phyloP scores from a whole-genome alignment of 2,113 vertebrate genomes.

The Chrysochloris asiatica region DNA sequence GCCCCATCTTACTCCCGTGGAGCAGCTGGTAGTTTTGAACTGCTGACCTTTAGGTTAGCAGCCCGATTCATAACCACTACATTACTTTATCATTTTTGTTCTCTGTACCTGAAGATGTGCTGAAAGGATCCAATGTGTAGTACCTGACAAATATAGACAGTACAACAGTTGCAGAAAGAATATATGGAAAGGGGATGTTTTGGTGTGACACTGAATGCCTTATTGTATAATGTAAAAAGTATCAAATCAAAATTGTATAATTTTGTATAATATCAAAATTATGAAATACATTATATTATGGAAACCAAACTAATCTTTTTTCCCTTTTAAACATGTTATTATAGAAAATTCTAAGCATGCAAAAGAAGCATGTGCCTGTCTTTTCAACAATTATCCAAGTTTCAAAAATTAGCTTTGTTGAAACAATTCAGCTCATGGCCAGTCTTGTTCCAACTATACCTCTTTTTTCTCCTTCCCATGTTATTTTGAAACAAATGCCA shows the following conservation, averaged over 20 bases:
- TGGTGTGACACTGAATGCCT: neutral
- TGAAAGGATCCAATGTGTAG: neutral
- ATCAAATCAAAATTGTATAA: no score
- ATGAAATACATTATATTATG: neutral
- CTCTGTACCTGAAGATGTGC: neutral
- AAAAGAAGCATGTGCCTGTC: neutral
- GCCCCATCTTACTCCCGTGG: no score
- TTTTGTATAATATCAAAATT: no score
- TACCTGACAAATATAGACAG: neutral
- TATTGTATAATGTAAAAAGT: neutral
- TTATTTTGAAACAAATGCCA: slow-evolving; percentile 11
- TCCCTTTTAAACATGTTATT: no score
- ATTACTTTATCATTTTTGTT: no score
- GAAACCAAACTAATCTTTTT: neutral
- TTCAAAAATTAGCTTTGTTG: slow-evolving; percentile 12
- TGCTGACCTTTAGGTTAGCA: no score
- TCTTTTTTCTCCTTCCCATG: neutral
- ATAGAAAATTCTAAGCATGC: neutral
- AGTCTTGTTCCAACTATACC: neutral
- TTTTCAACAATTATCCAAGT: neutral
- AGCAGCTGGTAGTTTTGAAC: no score
- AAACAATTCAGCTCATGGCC: neutral
- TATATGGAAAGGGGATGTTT: neutral
- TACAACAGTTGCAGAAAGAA: neutral
- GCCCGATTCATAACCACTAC: no score